Evolutionary conservation across 2,113 vertebrate genomes (phyloP), one percentile per base, ranked within the genome.

Genomic region (Xyliphius kryptos): DNA sequence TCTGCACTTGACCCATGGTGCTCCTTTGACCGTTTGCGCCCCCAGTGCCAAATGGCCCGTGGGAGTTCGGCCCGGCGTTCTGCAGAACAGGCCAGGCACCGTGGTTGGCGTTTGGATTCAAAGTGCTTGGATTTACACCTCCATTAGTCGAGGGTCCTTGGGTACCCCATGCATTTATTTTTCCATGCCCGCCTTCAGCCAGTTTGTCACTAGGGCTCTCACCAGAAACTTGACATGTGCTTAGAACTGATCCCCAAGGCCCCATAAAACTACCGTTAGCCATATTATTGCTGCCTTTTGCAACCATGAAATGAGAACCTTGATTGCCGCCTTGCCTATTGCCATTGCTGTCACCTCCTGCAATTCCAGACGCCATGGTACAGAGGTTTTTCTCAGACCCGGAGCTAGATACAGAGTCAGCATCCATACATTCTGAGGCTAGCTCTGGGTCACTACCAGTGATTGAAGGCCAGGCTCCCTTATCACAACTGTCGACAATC

Each of bases 81-180:
- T 91, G 91, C 85, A 89, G 81, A 75, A 84, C 71, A 70, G 89
- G 88, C 95, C 94, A 98, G 93, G 93, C 90, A 90, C 93, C 90
- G 69, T 91, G 91, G 91, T 91, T 93, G 91, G 91, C 89, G 83
- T 92, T 92, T 83, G 93, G 89, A 85, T 89, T 92, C 89, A 92
- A 91, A 92, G 91, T 89, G 90, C 93, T 93, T 88, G 91, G 90
- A 90, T 91, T 94, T 82, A 91, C 85, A 81, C 90, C 93, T 85
- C 89, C 90, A 82, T 91, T 92, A 77, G 89, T 85, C 83, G 90
- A 89, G 82, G 91, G 84, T 88, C 56, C 87, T 82, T 84, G 86
- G 83, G 82, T 83, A 83, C 89, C 87, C 91, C 91, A 91, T 84
- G 89, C 86, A 79, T 86, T 90, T 75, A 83, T 75, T 77, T 87